Evolutionary conservation across 2,113 vertebrate species (phyloP), one percentile per base, ranked within the genome.

Genomic region (Cervus canadensis): DNA sequence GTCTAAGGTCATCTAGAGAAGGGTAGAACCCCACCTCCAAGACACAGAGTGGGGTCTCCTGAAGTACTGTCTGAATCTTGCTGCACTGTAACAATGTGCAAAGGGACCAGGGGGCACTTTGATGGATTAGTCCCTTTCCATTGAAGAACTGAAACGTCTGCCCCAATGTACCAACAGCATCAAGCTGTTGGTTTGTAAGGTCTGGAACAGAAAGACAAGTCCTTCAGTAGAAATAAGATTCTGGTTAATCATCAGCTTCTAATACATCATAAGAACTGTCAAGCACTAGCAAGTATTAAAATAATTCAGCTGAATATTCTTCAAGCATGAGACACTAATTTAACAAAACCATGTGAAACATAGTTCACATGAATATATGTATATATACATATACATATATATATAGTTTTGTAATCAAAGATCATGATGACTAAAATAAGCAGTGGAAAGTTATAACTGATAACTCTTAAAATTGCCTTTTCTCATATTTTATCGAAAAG

Each of bases 351-450:
- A 56, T 0, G 1, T 50, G 28, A 9, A 83, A 56, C 87, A 76
- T 0, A 43, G 25, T 13, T 71, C 19, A 78, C 76, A 74, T 40
- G 14, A 33, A 87, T 64, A 64, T 64, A n/a, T 64, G 4, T 67
- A n/a, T 54, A 54, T 54, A 54, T 54, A 57, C 14, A 26, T 60
- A 28, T 33, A 33, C 15, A 78, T 48, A 17, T 48, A 79, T 50
- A 88, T 57, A 9, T 56, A 59, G 78, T 67, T 91, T 64, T 88
- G 6, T 87, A 23, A 79, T n/a, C 8, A 56, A 23, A 59, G 26
- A 88, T 25, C 50, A 95, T 15, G 11, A 43, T 62, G n/a, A 71
- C 3, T 8, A 97, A 95, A 94, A 71, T 62, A 90, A 87, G 17
- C 36, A 87, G 7, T 54, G 33, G 67, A 74, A 26, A 6, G 3